Evolutionary conservation across 92 coral and sea anemone genomes (phyloP), one percentile per base, ranked within the genome.

Genomic region (Porites rus): DNA sequence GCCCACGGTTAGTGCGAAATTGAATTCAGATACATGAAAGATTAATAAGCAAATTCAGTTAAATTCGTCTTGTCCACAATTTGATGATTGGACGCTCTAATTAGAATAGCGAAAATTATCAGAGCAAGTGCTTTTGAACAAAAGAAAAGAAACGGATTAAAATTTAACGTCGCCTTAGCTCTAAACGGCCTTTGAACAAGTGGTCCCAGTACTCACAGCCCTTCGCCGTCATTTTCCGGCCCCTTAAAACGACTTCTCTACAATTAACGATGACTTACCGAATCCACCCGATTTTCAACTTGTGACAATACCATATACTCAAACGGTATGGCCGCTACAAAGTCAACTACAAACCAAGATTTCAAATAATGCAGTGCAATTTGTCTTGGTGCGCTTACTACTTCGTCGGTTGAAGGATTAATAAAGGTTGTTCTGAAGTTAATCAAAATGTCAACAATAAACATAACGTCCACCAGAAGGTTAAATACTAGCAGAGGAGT

Each of bases 291-390:
- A 4, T 18, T 61, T 76, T 58, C 52, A 13, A 83, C 80, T 18
- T 65, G 25, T 0, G 78, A 21, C 19, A 76, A 84, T 17, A 94
- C 87, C 90, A 97, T 90, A 78, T 92, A 87, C 63, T 97, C 98
- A 69, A 97, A 95, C 14, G 99, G 99, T 51, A 97, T 94, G 6
- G 99, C 99, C 8, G 99, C 98, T 22, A 97, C 87, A 72, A 92
- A 95, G 79, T 97, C 99, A 61, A 95, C 98, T 60, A 93, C 89
- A 75, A 97, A 97, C 99, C 99, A 97, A 10, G 98, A 54, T 91
- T 90, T 93, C 58, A 95, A 82, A 84, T 97, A 97, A 80, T 93
- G 99, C 8, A 91, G 88, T 28, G 98, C 99, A 25, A 97, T 95
- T 65, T 87, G 92, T 76, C 82, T 91, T 0, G 99, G 99, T 21